Evolutionary conservation across 2,797 vertebrate genomes (phyloP), one percentile per base, ranked within the genome.

Genomic region (Pseudotriccus pelzelni): DNA sequence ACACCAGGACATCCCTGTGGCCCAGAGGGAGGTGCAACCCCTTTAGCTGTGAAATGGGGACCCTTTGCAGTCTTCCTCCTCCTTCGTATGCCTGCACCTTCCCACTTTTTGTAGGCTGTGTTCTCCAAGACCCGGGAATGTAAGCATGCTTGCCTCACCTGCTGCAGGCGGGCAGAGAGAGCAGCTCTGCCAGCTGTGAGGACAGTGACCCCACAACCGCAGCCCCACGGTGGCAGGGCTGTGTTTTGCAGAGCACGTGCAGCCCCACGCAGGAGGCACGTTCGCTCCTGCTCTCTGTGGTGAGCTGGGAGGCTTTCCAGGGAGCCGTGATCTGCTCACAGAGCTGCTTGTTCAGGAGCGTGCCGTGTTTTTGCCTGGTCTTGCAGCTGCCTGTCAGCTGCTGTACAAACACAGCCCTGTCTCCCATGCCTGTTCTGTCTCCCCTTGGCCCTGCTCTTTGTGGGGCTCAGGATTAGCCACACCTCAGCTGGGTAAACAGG

Each of bases 321-420:
- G 74, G 34, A 93, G 76, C 87, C 77, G 49, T 3, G 30, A 68
- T 59, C 52, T 14, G 34, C 82, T 87, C 85, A 83, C 79, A 81
- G 87, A 60, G 87, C 87, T 73, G 77, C 87, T 89, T 94, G 93
- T 93, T 94, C 46, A 34, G 58, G 39, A 94, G 87, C 93, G 3
- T 34, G 85, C 53, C 0, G 3, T 90, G 87, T 6, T 93, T 89
- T 93, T 18, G 95, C 95, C 93, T 30, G 55, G 87, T 80, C 95
- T 95, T 97, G 96, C 94, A 97, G 96, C 94, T 95, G 94, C 94
- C 94, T 91, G 93, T 91, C 73, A 91, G 87, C 69, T 12, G 2
- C 96, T 69, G 90, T 39, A 86, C 91, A 94, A 95, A 95, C 76
- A 90, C 46, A 46, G 80, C 43, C 70, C 76, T 79, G 90, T 90